These are phyloP conservation scores for Pseudorhombus dupliciocellatus DNA, from an alignment of 2,113 vertebrate species.

Conservation along the genomic window DNA sequence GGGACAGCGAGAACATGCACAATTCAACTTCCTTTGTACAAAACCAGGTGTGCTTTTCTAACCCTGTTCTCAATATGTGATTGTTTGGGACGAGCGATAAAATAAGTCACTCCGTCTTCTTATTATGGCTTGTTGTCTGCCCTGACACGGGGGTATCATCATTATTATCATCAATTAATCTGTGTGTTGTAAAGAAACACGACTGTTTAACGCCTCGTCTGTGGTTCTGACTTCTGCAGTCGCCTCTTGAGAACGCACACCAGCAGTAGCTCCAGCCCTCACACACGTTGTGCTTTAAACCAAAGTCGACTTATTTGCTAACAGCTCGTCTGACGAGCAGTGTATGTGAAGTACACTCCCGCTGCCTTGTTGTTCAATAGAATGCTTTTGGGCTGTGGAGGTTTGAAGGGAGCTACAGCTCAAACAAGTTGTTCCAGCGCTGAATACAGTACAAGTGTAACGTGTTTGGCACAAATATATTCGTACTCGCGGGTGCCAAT, in stretches of 20 bases:
- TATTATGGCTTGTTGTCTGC: slow-evolving; percentile 46
- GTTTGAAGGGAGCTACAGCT: slow-evolving; percentile 1
- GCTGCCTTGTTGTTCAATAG: slow-evolving; percentile 13
- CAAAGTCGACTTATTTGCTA: slow-evolving; percentile 14
- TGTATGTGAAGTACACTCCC: not conserved
- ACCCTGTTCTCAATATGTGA: slow-evolving; percentile 57
- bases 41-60: slow-evolving; percentile 75
- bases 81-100: slow-evolving; percentile 19
- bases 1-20: slow-evolving; percentile 27
- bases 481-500: slow-evolving; percentile 28
- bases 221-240: not conserved
- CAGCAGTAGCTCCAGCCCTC: slow-evolving; percentile 47
- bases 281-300: slow-evolving; percentile 71
- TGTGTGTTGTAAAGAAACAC: not conserved
- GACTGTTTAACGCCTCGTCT: not conserved
- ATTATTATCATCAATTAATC: slow-evolving; percentile 6
- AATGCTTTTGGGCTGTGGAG: not conserved
- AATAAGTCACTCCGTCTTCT: slow-evolving; percentile 4
- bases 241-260: not conserved
- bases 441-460: slow-evolving; percentile 53
- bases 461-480: slow-evolving; percentile 56
- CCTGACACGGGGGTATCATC: slow-evolving; percentile 8
- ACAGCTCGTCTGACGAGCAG: slow-evolving; percentile 8
- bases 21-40: slow-evolving; percentile 34
- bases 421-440: slow-evolving; percentile 27